phyloP scores from a whole-genome alignment of 1,140 invertebrate genomes.

The Drosophila sucinea region DNA sequence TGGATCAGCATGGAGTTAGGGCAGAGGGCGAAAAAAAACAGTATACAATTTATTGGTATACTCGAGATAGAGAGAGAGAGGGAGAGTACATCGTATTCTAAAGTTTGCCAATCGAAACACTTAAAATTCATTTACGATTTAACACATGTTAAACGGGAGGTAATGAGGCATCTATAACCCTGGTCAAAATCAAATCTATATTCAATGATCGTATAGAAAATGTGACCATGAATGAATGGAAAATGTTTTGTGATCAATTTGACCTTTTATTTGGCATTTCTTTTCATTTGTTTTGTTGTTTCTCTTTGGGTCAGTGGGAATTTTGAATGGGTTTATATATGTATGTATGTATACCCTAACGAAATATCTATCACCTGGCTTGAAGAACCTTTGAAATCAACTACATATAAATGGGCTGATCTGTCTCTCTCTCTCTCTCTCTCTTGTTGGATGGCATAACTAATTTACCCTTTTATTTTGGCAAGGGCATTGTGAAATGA shows the following conservation, averaged over 20 bases:
- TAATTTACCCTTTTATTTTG: background rate
- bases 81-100: background rate
- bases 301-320: slow-evolving; percentile 3
- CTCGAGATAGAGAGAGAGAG: too few relatives aligned
- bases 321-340: background rate
- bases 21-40: background rate
- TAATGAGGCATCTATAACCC: too few relatives aligned
- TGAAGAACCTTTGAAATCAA: too few relatives aligned
- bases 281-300: background rate
- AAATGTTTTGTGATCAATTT: slow-evolving; percentile 28
- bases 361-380: too few relatives aligned
- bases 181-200: too few relatives aligned
- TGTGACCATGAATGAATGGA: slow-evolving; percentile 23
- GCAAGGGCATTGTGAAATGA: slow-evolving; percentile 14
- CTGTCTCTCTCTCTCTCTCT: too few relatives aligned
- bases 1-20: background rate
- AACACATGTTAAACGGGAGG: background rate
- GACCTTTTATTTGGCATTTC: slow-evolving; percentile 14
- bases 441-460: background rate
- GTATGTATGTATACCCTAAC: too few relatives aligned
- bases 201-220: background rate
- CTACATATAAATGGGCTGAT: too few relatives aligned
- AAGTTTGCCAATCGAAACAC: background rate
- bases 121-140: background rate
- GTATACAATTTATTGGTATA: background rate